Evolutionary conservation across 1,140 invertebrate species (phyloP), one percentile per base, ranked within the genome.

Genomic region (Drosophila biarmipes): DNA sequence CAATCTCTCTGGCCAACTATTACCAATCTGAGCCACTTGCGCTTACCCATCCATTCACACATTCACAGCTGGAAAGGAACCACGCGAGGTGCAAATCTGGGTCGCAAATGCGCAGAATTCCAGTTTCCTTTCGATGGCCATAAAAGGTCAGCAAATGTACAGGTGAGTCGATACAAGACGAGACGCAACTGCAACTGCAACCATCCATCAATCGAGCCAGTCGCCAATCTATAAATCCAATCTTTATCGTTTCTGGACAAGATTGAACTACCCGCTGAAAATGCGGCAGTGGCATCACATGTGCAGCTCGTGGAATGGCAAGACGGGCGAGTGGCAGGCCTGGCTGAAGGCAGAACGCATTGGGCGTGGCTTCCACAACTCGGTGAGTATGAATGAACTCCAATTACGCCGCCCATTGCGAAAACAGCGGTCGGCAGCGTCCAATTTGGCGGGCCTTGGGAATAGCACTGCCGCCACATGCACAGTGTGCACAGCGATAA

Each of bases 261-360:
- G 96, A 77, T 93, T 97, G 34, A 97, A 97, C 91, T 97, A 97
- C 92, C 96, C 96, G 14, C 85, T 97, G 51, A 94, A 95, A 78
- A 92, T 96, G 73, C 95, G 96, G 78, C 94, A 95, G 91, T 97
- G 96, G 96, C 97, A 97, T 92, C 96, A 97, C 91, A 94, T 95
- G 12, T 97, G 96, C 82, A 95, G 96, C 77, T 96, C 96, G 55
- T 97, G 96, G 96, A 97, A 97, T 90, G 96, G 96, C 27, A 95
- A 95, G 79, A 96, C 96, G 11, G 96, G 96, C 43, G 96, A 97
- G 92, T 97, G 96, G 96, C 96, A 97, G 92, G 94, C 97, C 55
- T 97, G 96, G 96, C 94, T 97, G 45, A 96, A 97, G 91, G 95
- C 95, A 27, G 96, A 97, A 90, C 93, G 96, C 69, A 96, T 97